Base-by-base conservation (phyloP, 2,797 vertebrate genomes). In the Prunella strophiata region DNA sequence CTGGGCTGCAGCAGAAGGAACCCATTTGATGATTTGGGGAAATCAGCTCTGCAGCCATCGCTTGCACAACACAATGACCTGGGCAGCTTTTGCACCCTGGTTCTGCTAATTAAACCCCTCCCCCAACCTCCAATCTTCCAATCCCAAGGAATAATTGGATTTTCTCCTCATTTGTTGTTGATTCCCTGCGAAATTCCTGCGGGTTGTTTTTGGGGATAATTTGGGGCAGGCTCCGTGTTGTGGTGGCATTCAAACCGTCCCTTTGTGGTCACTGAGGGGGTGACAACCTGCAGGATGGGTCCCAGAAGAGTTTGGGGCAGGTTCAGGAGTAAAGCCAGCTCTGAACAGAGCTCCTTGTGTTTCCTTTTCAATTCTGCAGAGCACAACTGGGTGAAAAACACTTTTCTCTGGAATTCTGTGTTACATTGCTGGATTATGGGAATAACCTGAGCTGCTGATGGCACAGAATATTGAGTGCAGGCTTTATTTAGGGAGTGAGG, bases 1-100 rank as follows among this genome's bases (percentile, higher is more conserved):
- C 65, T 3, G 70, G 66, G 90, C 51, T 36, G 50, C 38, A 61
- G 61, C 93, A 93, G 88, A 34, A 85, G 94, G 89, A 93, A 79
- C 63, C 59, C 89, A 79, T 95, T 48, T 73, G 84, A 36, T 76
- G 85, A 4, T 81, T 68, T 54, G 77, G 76, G 80, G 83, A 23
- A 4, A 32, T 38, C 45, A 34, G 20, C 88, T 86, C 76, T 29
- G 32, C 30, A 50, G 2, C 58, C 80, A 2, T 38, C 10, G 19
- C 84, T 92, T 47, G n/a, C 14, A 48, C 86, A 89, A 63, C 74
- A 9, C 51, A 9, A 4, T 29, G 84, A 89, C 84, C 92, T 15
- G 51, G 29, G 84, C 59, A 38, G 27, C 52, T 72, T 86, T 5
- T 55, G 57, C 79, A 68, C 88, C 61, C 72, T 34, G 12, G 2